These are phyloP conservation scores for Gorsachius magnificus DNA, from an alignment of 2,797 vertebrate species.

Conservation along the genomic window DNA sequence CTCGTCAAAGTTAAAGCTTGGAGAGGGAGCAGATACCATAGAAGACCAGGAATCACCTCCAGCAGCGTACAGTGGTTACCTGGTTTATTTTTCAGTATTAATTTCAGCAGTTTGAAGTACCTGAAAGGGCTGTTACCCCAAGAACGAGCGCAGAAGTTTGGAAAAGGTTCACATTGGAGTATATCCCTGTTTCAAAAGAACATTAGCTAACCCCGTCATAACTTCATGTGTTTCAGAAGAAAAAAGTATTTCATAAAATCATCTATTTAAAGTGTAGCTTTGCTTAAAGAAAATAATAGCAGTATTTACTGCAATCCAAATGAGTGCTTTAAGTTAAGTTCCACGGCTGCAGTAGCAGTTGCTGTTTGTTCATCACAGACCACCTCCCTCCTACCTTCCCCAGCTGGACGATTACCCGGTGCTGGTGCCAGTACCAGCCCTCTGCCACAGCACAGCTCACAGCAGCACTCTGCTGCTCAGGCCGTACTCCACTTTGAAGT, in stretches of 20 bases:
- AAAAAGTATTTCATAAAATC: not conserved
- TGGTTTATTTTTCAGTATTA: not conserved
- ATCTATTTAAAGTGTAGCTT: not conserved
- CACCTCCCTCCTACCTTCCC: not conserved
- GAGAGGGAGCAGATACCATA: fast-evolving
- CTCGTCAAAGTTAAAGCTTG: not conserved
- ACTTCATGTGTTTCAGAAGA: not conserved
- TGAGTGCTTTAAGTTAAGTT: not conserved
- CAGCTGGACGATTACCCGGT: not conserved
- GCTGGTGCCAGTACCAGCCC: not conserved
- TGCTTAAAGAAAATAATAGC: not conserved
- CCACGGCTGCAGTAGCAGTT: not conserved
- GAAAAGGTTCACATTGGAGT: not conserved
- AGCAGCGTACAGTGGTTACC: not conserved
- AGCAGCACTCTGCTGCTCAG: not conserved
- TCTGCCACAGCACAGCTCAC: not conserved
- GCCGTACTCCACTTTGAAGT: not conserved
- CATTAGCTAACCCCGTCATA: not conserved
- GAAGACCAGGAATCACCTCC: not conserved
- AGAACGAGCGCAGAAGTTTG: not conserved
- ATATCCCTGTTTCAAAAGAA: not conserved
- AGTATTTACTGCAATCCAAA: not conserved
- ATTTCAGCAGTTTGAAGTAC: not conserved
- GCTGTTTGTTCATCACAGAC: not conserved
- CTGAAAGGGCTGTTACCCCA: not conserved